phyloP scores from a whole-genome alignment of 2,113 vertebrate species.

The Eublepharis macularius region DNA sequence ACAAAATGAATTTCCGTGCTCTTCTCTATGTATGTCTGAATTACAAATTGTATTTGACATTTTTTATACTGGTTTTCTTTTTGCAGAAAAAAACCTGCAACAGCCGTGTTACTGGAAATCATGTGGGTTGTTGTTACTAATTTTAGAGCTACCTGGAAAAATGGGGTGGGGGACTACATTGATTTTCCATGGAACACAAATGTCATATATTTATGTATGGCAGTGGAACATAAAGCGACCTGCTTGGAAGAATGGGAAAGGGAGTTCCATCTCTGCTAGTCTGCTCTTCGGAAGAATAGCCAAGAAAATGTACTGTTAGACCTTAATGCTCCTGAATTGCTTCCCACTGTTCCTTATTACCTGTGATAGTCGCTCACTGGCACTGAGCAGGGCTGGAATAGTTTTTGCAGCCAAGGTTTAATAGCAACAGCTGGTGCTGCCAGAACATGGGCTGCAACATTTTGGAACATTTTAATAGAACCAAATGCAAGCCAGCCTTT shows the following conservation, averaged over 20 bases:
- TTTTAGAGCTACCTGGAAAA: constrained; percentile 3
- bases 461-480: background rate
- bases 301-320: background rate
- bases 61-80: background rate
- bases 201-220: background rate
- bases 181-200: constrained; percentile 5
- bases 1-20: background rate
- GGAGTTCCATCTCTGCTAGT: background rate
- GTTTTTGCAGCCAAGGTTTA: background rate
- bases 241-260: background rate
- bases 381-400: background rate
- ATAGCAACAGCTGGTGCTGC: background rate
- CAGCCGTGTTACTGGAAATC: background rate
- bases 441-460: background rate
- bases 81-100: background rate
- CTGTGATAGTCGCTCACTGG: background rate
- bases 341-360: background rate
- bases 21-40: background rate
- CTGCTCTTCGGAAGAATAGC: background rate
- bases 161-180: background rate
- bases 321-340: background rate
- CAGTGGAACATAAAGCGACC: background rate
- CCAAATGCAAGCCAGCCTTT: background rate
- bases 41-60: background rate
- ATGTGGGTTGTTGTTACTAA: background rate